Conservation (phyloP, 2,113 vertebrate species). For the Nestor notabilis region DNA sequence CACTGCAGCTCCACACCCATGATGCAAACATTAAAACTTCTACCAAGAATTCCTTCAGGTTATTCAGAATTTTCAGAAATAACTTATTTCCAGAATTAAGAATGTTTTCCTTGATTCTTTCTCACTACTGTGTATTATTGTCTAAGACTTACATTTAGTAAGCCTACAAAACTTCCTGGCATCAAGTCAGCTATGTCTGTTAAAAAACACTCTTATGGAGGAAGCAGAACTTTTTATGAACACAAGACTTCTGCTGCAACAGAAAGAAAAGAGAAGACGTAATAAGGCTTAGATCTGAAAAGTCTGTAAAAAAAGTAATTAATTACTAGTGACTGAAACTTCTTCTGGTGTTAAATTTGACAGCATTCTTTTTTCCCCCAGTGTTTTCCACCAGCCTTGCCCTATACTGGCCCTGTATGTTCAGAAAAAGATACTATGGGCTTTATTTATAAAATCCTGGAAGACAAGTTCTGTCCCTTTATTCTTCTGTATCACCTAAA, state of each 20-base stretch:
- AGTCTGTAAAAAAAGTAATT: not conserved
- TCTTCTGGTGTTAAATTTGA: not conserved
- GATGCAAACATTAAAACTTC: not conserved
- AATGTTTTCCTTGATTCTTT: not conserved
- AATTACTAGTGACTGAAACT: not conserved
- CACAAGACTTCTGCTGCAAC: not conserved
- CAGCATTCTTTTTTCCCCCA: not conserved
- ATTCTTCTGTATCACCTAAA: not conserved
- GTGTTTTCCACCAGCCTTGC: not conserved
- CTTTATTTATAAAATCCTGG: not conserved
- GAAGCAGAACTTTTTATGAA: not conserved
- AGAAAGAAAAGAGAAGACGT: not conserved
- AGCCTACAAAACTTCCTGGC: not conserved
- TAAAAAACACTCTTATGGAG: not conserved
- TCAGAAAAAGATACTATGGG: not conserved
- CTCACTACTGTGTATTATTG: not conserved
- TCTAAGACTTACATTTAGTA: not conserved
- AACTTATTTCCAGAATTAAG: not conserved
- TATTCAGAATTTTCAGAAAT: not conserved
- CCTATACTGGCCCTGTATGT: not conserved
- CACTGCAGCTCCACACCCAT: not conserved
- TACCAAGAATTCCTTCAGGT: not conserved
- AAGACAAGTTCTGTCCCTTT: not conserved
- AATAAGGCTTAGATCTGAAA: not conserved
- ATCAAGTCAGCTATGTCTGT: not conserved